Conservation (phyloP, 1,140 invertebrate genomes). For the Drosophila repleta region DNA sequence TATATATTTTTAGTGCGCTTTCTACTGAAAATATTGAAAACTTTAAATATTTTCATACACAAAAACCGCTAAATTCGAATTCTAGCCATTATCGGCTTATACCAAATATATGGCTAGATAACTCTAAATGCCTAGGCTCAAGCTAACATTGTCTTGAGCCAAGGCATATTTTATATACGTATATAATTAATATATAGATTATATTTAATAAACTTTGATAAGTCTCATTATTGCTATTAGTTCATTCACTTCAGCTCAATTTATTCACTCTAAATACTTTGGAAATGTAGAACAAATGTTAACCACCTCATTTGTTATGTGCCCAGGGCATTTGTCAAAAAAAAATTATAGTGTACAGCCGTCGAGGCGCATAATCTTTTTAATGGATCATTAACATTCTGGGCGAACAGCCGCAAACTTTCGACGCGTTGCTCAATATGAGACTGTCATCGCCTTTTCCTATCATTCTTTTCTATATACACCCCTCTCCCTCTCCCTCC, state of each 20-base stretch:
- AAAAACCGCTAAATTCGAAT: too few relatives aligned
- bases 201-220: too few relatives aligned
- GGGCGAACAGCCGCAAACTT: slow-evolving; percentile 43
- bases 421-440: slow-evolving; percentile 50
- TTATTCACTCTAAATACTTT: background rate
- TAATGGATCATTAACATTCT: slow-evolving; percentile 81
- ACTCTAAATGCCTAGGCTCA: too few relatives aligned
- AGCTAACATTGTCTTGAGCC: too few relatives aligned
- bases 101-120: too few relatives aligned
- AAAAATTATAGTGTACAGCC: slow-evolving; percentile 43
- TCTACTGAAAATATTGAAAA: too few relatives aligned
- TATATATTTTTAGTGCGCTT: too few relatives aligned
- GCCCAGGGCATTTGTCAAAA: slow-evolving; percentile 12
- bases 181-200: too few relatives aligned
- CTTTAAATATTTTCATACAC: too few relatives aligned
- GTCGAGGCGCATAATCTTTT: slow-evolving; percentile 73
- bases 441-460: slow-evolving; percentile 47
- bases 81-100: too few relatives aligned
- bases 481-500: background rate
- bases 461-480: slow-evolving; percentile 34
- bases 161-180: too few relatives aligned
- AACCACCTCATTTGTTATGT: background rate
- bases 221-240: too few relatives aligned
- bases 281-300: background rate
- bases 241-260: background rate